A percentile compares a stretch with the other conserved stretches of the same genome.
phyloP scores from a whole-genome alignment of 1,140 invertebrate genomes.

The Zaprionus gabonicus region DNA sequence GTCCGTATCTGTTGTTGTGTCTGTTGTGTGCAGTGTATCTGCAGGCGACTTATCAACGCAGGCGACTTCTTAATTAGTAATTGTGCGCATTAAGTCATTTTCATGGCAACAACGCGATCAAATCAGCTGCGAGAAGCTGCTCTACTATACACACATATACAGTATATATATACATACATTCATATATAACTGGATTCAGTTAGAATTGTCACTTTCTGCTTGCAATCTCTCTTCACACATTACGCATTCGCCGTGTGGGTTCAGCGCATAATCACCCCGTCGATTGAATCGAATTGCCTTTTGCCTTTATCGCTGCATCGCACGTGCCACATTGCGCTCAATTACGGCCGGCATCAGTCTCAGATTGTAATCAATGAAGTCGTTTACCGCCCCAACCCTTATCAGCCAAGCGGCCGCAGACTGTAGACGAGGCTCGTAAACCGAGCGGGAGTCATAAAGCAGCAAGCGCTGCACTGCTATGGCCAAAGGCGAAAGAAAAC shows the following conservation, averaged over 20 bases:
- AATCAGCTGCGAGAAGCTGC: not conserved
- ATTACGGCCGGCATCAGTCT: slow-evolving; percentile 41
- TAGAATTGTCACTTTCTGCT: too few relatives aligned
- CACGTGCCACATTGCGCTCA: slow-evolving; percentile 33
- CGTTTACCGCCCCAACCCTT: slow-evolving; percentile 51
- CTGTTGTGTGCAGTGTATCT: slow-evolving; percentile 21
- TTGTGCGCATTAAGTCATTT: slow-evolving; percentile 67
- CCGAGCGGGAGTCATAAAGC: slow-evolving; percentile 32
- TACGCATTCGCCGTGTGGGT: slow-evolving; percentile 26
- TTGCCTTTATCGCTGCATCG: not conserved
- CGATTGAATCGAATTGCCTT: slow-evolving; percentile 1
- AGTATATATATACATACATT: too few relatives aligned
- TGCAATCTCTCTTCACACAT: slow-evolving; percentile 11
- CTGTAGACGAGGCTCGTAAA: slow-evolving; percentile 37
- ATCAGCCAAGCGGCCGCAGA: slow-evolving; percentile 39
- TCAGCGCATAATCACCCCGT: not conserved
- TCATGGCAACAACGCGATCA: slow-evolving; percentile 6
- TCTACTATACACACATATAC: not conserved
- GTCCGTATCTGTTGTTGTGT: slow-evolving; percentile 8
- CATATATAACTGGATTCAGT: not conserved
- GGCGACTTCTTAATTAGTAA: slow-evolving; percentile 56
- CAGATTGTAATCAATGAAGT: slow-evolving; percentile 67
- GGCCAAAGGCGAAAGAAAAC: not conserved
- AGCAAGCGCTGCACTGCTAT: not conserved
- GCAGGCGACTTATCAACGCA: slow-evolving; percentile 22